These are phyloP conservation scores for Pseudoips prasinana DNA, from an alignment of 2,888 invertebrate genomes.

Conservation along the genomic window DNA sequence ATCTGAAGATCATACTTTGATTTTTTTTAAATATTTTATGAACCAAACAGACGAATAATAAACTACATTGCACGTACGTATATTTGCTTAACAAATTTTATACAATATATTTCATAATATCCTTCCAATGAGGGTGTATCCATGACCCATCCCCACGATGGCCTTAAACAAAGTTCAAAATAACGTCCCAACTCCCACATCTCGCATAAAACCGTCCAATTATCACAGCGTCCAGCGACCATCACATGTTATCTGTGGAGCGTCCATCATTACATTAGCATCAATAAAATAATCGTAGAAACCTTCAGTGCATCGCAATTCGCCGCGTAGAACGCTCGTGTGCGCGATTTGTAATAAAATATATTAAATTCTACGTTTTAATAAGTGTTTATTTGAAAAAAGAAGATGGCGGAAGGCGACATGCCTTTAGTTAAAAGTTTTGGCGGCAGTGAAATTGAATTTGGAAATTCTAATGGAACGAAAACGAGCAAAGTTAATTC, in stretches of 20 bases:
- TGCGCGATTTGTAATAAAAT: slow-evolving; percentile 16
- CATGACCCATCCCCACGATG: no score
- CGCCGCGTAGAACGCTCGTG: slow-evolving; percentile 36
- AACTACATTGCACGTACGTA: no score
- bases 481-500: slow-evolving; percentile 68
- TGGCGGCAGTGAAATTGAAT: slow-evolving; percentile 69
- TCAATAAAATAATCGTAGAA: slow-evolving; percentile 67
- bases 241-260: slow-evolving; percentile 65
- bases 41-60: no score
- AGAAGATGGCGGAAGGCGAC: slow-evolving; percentile 73
- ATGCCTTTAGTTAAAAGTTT: slow-evolving; percentile 72
- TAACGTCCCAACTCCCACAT: no score
- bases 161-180: no score
- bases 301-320: slow-evolving; percentile 55
- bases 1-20: no score
- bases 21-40: no score
- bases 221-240: slow-evolving; percentile 60
- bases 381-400: slow-evolving; percentile 35
- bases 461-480: slow-evolving; percentile 60
- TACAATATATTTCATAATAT: no score
- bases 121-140: no score
- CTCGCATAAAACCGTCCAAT: slow-evolving; percentile 60
- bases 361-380: slow-evolving; percentile 41
- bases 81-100: no score
- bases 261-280: slow-evolving; percentile 67